phyloP scores from a whole-genome alignment of 2,888 invertebrate genomes.

The Phania funesta region DNA sequence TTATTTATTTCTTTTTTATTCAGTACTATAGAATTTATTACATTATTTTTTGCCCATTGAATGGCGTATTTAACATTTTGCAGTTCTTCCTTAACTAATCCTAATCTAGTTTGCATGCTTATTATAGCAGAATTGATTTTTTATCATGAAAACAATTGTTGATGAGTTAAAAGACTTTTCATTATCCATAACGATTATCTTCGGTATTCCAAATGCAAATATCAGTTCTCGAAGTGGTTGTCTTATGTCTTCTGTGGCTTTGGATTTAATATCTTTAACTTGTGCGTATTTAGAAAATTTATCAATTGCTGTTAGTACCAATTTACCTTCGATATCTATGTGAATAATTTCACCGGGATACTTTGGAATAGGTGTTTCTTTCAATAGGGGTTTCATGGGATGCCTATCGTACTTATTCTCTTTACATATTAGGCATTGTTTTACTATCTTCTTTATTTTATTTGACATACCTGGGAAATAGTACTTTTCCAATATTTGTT shows the following conservation, averaged over 20 bases:
- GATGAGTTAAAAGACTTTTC: constrained; percentile 6
- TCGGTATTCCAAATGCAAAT: too few relatives aligned
- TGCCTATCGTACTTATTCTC: not conserved
- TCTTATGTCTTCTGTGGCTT: constrained; percentile 13
- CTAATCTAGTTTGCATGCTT: too few relatives aligned
- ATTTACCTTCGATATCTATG: not conserved
- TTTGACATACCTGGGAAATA: constrained; percentile 17
- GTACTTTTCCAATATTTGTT: not conserved
- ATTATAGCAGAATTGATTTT: constrained; percentile 25
- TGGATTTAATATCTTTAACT: not conserved
- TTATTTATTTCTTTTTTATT: too few relatives aligned
- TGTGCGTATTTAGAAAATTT: too few relatives aligned
- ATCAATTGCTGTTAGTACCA: not conserved
- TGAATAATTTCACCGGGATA: not conserved
- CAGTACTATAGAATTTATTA: too few relatives aligned
- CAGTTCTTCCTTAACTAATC: too few relatives aligned
- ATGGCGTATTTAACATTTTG: too few relatives aligned
- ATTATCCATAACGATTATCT: not conserved
- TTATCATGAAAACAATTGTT: constrained; percentile 16
- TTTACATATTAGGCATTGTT: not conserved
- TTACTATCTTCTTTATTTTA: not conserved
- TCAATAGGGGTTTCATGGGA: not conserved
- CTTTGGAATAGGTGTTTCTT: not conserved
- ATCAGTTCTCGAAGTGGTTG: not conserved
- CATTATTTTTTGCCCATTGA: too few relatives aligned